Base-by-base conservation (phyloP, 2,888 invertebrate genomes). In the Apamea sordens region DNA sequence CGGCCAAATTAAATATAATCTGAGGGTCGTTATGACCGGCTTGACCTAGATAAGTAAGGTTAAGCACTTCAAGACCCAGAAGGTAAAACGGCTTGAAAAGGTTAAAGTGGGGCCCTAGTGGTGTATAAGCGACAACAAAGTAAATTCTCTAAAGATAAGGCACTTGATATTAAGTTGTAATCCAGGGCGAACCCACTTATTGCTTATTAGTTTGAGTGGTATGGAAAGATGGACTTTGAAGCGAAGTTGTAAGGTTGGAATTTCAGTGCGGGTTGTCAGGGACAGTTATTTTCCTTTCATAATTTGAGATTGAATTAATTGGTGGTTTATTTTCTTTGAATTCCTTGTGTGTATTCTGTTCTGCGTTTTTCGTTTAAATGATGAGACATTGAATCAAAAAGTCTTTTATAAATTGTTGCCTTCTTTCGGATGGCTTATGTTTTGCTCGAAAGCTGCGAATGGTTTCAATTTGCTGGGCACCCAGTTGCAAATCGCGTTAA, bases 131-230 rank as follows among this genome's bases (percentile, higher is more conserved):
- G 84, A 86, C 89, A 88, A 88, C 88, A 89, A 88, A 88, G 86
- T 89, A 89, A 87, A 88, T 88, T 86, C 84, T 86, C 84, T 73
- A 81, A 89, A 89, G 88, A 89, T 88, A 89, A 79, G 82, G 82
- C 74, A 89, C 89, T 89, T 86, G 86, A 89, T 89, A 89, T 89
- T 88, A 85, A 88, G 82, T 88, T 86, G 82, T 89, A 86, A 88
- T 88, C 89, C 83, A 79, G 82, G 82, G 79, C 47, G 32, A 78
- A 77, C 77, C 83, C 82, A 86, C 82, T 88, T 83, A 89, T 87
- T 80, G 72, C 88, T 85, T 85, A 86, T 86, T 80, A 85, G 69
- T 81, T 78, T 68, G 2, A n/a, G 28, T 83, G 59, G 53, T 56
- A 69, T 32, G 50, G 64, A 13, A 77, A 83, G 73, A 47, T 47